Evolutionary conservation across 2,888 invertebrate species (phyloP), one percentile per base, ranked within the genome.

Genomic region (Agonopterix alstromeriana): DNA sequence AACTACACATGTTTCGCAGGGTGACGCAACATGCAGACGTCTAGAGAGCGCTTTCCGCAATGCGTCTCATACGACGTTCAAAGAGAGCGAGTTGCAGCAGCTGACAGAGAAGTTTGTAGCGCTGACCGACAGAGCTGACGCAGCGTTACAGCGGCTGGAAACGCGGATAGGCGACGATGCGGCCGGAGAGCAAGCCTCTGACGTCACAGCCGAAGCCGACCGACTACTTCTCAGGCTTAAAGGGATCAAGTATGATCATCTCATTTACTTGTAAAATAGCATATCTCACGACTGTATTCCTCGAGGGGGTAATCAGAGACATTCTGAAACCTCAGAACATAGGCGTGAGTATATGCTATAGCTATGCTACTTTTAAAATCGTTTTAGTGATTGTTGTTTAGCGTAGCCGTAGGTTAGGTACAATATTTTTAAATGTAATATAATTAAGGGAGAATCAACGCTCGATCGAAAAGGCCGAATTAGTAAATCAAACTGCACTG

Each of bases 41-140:
- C 66, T 88, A 10, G 88, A 88, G 60, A 73, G 55, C 14, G 74
- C 75, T 45, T 79, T 87, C 54, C 77, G 79, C 2, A 88, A 88
- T 58, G 70, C 74, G 27, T 76, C 86, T 4, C 78, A 80, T 48
- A 63, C 74, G 1, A 65, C 72, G 3, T 66, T 83, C 46, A 86
- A 79, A 60, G 87, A 86, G 54, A 73, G 70, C 36, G 88, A 89
- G 57, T 56, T 87, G 27, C 78, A 81, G 48, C 83, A 82, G 56
- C 61, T 89, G 42, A 87, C 83, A 1, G 87, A 88, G 54, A 89
- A 89, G 60, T 82, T 89, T 56, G 77, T 88, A 40, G 83, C 77
- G 10, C 58, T 89, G 53, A 87, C 88, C 1, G 78, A 89, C 54
- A 70, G 85, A 53, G 85, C 89, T 0, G 88, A 89, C 50, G 74